A percentile compares a stretch with the other conserved stretches of the same genome.
phyloP scores from a whole-genome alignment of 2,113 vertebrate genomes.

The Chionis minor region DNA sequence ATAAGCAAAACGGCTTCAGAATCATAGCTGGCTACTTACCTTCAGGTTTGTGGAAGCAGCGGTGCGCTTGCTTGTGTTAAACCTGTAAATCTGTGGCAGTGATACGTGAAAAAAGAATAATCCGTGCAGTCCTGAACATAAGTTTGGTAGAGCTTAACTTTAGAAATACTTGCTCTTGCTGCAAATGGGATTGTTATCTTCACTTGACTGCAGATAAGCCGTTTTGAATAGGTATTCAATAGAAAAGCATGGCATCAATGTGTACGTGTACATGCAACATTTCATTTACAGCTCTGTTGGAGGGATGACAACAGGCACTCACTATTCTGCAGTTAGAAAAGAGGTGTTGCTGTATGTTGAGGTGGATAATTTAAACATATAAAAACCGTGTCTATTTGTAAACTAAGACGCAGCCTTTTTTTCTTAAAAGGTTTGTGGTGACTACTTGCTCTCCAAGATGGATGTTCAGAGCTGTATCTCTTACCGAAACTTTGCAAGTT shows the following conservation, averaged over 20 bases:
- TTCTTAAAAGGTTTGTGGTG: constrained; percentile 89
- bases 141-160: neutral
- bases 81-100: neutral
- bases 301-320: neutral
- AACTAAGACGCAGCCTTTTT: neutral
- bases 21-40: neutral
- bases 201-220: neutral
- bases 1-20: neutral
- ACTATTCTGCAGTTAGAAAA: neutral
- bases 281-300: neutral
- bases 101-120: neutral
- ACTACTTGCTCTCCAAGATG: constrained; percentile 95
- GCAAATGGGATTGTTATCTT: neutral
- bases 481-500: constrained; percentile 93
- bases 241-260: fast-evolving
- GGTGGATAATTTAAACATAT: neutral
- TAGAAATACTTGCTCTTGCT: neutral
- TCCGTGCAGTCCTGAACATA: neutral
- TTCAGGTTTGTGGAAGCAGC: neutral
- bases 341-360: neutral
- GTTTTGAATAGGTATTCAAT: neutral
- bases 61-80: neutral
- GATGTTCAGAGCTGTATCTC: constrained; percentile 92
- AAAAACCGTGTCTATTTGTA: neutral
- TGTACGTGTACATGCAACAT: neutral